Conservation (phyloP, 2,113 vertebrate genomes). For the Anser brachyrhynchus region DNA sequence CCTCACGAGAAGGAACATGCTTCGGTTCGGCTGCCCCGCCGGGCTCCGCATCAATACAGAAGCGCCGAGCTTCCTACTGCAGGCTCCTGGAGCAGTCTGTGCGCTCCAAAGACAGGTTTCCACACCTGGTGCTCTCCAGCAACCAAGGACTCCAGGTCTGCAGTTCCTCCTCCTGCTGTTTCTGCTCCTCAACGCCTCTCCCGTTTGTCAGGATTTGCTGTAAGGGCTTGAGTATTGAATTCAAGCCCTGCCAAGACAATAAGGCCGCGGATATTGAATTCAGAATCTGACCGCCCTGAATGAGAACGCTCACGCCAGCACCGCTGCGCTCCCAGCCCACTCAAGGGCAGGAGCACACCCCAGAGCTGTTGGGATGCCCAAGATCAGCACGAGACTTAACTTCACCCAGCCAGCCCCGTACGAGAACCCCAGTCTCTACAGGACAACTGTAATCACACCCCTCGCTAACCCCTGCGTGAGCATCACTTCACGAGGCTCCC, state of each 20-base stretch:
- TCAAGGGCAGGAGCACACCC: not conserved
- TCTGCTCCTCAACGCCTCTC: not conserved
- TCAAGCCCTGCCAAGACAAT: no score
- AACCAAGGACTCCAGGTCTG: not conserved
- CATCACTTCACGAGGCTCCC: not conserved
- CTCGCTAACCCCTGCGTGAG: not conserved
- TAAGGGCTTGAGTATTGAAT: not conserved
- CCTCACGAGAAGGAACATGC: not conserved
- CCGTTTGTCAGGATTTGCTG: not conserved
- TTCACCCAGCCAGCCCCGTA: not conserved
- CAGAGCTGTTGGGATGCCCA: not conserved
- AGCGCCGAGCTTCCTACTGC: not conserved
- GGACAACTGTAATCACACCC: no score
- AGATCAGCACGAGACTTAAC: not conserved
- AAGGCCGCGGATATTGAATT: not conserved
- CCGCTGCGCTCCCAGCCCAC: not conserved
- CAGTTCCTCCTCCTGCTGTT: no score
- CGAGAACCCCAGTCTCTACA: not conserved
- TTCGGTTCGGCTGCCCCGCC: not conserved
- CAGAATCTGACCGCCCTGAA: not conserved
- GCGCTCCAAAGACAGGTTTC: not conserved
- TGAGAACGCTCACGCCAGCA: not conserved
- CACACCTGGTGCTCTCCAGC: not conserved
- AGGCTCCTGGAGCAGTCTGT: not conserved
- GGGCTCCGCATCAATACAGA: not conserved